Evolutionary conservation across 2,797 vertebrate genomes (phyloP), one percentile per base, ranked within the genome.

Genomic region (Jordanella pulchra): DNA sequence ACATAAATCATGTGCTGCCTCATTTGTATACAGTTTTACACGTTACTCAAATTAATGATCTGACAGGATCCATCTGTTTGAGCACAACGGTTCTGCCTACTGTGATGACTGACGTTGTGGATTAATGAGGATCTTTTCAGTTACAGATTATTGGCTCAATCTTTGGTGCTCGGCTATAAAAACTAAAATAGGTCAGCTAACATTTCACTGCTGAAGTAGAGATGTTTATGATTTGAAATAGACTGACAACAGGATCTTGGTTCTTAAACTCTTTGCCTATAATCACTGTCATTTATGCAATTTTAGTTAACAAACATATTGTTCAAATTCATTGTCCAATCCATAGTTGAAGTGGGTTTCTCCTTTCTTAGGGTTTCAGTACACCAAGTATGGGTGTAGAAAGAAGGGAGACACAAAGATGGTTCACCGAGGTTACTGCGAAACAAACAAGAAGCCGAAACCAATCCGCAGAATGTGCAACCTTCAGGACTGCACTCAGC

Each of bases 401-500:
- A 95, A 98, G 89, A 98, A 97, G 84, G 96, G 97, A 0, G 96
- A 98, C 82, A 97, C 90, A 79, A 98, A 97, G 90, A 98, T 99
- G 97, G 94, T 97, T 55, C 96, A 98, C 60, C 95, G 95, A 27
- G 96, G 95, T 71, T 97, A 96, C 93, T 99, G 98, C 47, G 97
- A 99, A n/a, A 89, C 93, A 83, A 95, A 84, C 86, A 99, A 96
- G 82, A 99, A 98, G 79, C 98, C 97, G 0, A 99, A 99, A 84
- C 96, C 97, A 30, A 99, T 99, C 74, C 95, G 96, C 1, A 93
- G 98, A 56, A 97, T 98, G 96, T 99, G 98, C 75, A 98, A 97
- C 80, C 94, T 98, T 1, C 97, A 99, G 64, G 97, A 99, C 65
- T 99, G 98, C 83, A 96, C 95, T 0, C 96, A 96, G 81, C 97